Conservation (phyloP, 23 tunicate species). For the Aplidium turbinatum region DNA sequence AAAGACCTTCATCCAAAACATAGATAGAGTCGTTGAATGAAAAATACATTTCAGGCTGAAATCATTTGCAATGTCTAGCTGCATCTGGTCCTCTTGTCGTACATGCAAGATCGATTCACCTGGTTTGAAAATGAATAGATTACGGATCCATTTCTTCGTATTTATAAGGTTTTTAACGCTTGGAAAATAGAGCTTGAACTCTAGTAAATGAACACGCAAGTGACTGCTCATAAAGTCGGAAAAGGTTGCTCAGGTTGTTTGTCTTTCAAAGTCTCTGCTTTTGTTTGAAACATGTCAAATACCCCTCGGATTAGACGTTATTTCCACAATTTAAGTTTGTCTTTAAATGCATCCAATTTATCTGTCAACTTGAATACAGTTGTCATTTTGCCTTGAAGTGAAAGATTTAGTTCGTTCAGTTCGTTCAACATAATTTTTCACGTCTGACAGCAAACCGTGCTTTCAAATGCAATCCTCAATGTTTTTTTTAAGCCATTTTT, state of each 20-base stretch:
- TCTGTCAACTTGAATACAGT: too few species aligned
- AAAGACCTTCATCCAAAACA: too few species aligned
- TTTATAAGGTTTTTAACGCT: slow-evolving; percentile 1
- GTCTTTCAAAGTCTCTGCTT: too few species aligned
- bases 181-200: slow-evolving; percentile 21
- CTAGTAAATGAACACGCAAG: slow-evolving; percentile 9
- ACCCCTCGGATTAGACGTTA: slow-evolving; percentile 4
- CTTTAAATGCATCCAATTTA: slow-evolving; percentile 51
- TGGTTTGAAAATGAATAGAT: slow-evolving; percentile 7
- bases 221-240: neutral
- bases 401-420: too few species aligned
- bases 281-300: slow-evolving; percentile 31
- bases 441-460: too few species aligned
- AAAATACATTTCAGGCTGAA: slow-evolving; percentile 7
- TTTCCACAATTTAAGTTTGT: slow-evolving; percentile 24
- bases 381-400: too few species aligned
- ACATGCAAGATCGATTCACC: slow-evolving; percentile 7
- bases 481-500: too few species aligned
- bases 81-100: slow-evolving; percentile 25
- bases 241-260: too few species aligned
- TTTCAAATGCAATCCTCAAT: too few species aligned
- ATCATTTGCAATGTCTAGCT: slow-evolving; percentile 23
- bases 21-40: neutral
- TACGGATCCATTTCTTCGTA: slow-evolving; percentile 25
- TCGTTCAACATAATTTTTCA: too few species aligned